A percentile compares a stretch with the other conserved stretches of the same genome.
Conservation (phyloP, 2,113 vertebrate genomes). For the Pterocles burchelli region DNA sequence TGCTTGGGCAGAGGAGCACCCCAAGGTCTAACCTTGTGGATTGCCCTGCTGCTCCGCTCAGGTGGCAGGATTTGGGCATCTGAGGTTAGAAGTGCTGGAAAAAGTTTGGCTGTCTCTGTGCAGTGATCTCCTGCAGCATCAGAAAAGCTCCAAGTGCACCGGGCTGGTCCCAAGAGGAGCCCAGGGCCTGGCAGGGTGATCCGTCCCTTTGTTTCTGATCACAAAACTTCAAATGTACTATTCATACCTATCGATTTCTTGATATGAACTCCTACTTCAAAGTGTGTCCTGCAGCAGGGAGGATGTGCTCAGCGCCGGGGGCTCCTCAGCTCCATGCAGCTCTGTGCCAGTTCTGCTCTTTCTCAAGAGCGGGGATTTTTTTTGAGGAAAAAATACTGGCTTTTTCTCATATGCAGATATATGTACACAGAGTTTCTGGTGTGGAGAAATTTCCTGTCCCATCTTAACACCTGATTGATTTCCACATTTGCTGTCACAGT, state of each 20-base stretch:
- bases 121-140: background rate
- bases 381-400: rapidly evolving
- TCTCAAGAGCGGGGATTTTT: background rate
- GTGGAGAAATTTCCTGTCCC: conserved; percentile 49
- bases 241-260: conserved; percentile 33
- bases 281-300: conserved; percentile 35
- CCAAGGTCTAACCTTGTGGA: rapidly evolving
- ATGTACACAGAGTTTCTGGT: background rate
- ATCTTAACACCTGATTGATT: conserved; percentile 51
- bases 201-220: conserved; percentile 12
- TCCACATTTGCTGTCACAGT: conserved; percentile 60
- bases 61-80: background rate
- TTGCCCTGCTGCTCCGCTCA: background rate
- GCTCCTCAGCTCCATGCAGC: conserved; percentile 9
- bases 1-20: background rate
- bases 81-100: background rate
- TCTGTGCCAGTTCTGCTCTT: background rate
- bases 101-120: background rate
- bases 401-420: background rate
- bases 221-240: conserved; percentile 20
- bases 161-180: background rate
- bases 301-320: background rate
- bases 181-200: background rate
- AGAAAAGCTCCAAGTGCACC: background rate
- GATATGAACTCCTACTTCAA: conserved; percentile 33